These are phyloP conservation scores for Empidonax traillii DNA, from an alignment of 2,113 vertebrate species.

Conservation along the genomic window DNA sequence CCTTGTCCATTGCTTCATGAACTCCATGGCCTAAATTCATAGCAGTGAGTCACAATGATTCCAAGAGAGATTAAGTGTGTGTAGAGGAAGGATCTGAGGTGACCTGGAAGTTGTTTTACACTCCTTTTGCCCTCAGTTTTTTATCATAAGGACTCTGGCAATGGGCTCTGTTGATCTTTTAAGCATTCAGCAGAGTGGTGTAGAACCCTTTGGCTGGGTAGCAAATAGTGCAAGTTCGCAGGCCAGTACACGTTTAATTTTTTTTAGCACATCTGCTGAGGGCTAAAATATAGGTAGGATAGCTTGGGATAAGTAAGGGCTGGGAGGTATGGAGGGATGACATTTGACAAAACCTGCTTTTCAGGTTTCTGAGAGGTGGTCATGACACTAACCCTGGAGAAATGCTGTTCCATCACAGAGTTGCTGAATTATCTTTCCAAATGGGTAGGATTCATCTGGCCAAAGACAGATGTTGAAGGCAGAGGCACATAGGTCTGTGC, in stretches of 20 bases:
- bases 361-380: background rate
- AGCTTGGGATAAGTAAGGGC: background rate
- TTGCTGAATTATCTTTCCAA: background rate
- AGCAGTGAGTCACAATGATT: background rate
- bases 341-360: background rate
- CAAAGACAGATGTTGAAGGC: background rate
- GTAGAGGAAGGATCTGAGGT: background rate
- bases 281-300: background rate
- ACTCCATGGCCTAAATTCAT: background rate
- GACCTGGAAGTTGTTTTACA: background rate
- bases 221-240: background rate
- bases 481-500: background rate
- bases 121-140: background rate
- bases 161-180: background rate
- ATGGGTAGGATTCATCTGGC: background rate
- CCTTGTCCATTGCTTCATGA: background rate
- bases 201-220: background rate
- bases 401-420: rapidly evolving
- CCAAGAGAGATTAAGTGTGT: background rate
- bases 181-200: background rate
- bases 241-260: background rate
- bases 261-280: background rate
- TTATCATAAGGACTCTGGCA: background rate
- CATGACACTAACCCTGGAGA: background rate
- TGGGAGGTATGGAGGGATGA: background rate